A percentile compares a stretch with the other conserved stretches of the same genome.
Evolutionary conservation across 2,888 invertebrate species (phyloP).

Genomic region (Caenorhabditis drosophilae): DNA sequence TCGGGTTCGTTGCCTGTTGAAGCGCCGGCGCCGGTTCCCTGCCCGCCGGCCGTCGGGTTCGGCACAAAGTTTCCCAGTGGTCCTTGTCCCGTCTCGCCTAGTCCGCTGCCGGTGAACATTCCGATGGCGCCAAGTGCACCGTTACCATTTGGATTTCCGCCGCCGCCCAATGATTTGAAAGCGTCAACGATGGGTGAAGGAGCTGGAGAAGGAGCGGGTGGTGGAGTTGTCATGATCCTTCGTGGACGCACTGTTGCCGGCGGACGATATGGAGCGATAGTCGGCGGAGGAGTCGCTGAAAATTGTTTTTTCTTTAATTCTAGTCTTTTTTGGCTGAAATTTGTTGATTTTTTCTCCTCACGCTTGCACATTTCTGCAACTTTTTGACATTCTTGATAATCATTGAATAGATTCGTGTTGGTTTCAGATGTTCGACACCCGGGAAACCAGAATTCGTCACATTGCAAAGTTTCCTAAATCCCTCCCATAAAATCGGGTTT

Average conservation of each 20-base stretch:
- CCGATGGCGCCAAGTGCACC: conserved; percentile 39
- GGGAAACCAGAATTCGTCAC: conserved; percentile 67
- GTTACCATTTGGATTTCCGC: conserved; percentile 17
- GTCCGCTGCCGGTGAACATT: conserved; percentile 39
- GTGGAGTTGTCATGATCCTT: conserved; percentile 17
- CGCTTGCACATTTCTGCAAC: conserved; percentile 58
- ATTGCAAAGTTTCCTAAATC: conserved; percentile 59
- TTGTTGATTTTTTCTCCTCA: conserved; percentile 11
- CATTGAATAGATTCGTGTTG: conserved; percentile 64
- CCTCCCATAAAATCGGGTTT: not conserved
- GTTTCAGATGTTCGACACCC: conserved; percentile 63
- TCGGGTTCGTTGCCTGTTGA: conserved; percentile 44
- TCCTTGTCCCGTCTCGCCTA: conserved; percentile 34
- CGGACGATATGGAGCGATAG: conserved; percentile 32
- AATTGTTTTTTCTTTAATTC: not conserved
- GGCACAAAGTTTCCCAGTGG: conserved; percentile 36
- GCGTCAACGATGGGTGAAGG: conserved; percentile 32
- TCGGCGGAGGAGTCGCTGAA: conserved; percentile 41
- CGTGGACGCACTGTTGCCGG: conserved; percentile 33
- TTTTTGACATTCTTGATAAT: conserved; percentile 50
- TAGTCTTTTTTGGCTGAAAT: not conserved
- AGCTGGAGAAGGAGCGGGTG: conserved; percentile 32
- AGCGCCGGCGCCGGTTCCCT: conserved; percentile 8
- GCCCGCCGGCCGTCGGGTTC: conserved; percentile 11
- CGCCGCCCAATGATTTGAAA: conserved; percentile 22